Evolutionary conservation across 2,113 vertebrate species (phyloP), one percentile per base, ranked within the genome.

Genomic region (Petroica traversi): DNA sequence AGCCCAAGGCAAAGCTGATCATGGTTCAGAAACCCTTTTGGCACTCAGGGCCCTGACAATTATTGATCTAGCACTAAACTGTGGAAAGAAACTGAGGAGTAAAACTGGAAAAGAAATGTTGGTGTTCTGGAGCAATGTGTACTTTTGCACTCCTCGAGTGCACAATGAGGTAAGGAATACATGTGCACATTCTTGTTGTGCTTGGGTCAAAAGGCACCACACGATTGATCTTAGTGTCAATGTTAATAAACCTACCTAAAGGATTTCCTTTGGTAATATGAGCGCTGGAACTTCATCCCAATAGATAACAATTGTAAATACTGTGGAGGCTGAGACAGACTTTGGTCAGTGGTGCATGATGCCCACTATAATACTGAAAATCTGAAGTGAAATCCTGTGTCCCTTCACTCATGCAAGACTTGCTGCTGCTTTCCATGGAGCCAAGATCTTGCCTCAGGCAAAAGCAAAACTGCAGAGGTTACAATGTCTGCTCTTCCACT

Each of bases 391-490:
- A 96, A 66, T 66, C 34, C 62, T 58, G 34, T 46, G 66, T 54
- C 26, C 22, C 67, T 76, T 36, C 64, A 90, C 66, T 76, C 74
- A 66, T 49, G 78, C 81, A 66, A 85, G 74, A 73, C 43, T 89
- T 93, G 79, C 91, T 52, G 26, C 36, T 63, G 46, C 51, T 74
- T 84, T 92, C 64, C 54, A 48, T 2, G 8, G 57, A 91, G 76
- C 72, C 45, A 88, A 59, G 48, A 91, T 84, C 73, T 87, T 74
- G 91, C 93, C 86, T 84, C 48, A 40, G 94, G 96, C 92, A 89
- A 83, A 81, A 96, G 87, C 89, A 95, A 97, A 97, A 95, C 92
- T 95, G 84, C 94, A 85, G 93, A 93, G 82, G 84, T 96, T 94
- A 96, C 94, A 87, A 68, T 95, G 85, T 79, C 71, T 80, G 78